Conservation (phyloP, 2,113 vertebrate species). For the Galemys pyrenaicus region DNA sequence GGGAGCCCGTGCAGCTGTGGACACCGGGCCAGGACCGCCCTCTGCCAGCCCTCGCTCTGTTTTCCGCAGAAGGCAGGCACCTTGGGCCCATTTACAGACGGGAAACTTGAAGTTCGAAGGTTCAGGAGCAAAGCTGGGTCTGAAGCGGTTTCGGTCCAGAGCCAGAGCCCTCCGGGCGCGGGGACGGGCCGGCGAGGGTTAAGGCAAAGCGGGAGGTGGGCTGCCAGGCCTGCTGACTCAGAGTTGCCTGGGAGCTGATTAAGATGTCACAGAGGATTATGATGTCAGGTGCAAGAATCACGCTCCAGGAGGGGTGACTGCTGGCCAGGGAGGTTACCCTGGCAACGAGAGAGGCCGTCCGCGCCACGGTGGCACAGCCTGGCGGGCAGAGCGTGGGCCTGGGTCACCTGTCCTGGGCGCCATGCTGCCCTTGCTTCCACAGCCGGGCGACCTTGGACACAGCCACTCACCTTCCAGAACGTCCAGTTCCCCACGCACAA, state of each 20-base stretch:
- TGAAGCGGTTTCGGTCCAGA: too few relatives aligned
- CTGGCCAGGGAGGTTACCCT: slow-evolving; percentile 57
- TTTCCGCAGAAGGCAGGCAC: too few relatives aligned
- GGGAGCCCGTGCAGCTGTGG: neutral
- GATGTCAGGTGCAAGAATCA: slow-evolving; percentile 66
- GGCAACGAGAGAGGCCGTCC: slow-evolving; percentile 4
- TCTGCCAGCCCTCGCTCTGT: neutral
- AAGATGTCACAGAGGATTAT: slow-evolving; percentile 75
- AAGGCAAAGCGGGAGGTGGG: neutral
- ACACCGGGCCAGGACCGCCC: too few relatives aligned
- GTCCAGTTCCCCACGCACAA: neutral
- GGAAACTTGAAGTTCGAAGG: neutral
- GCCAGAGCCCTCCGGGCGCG: neutral
- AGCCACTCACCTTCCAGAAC: neutral
- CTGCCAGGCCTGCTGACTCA: slow-evolving; percentile 48
- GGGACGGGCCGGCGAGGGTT: slow-evolving; percentile 17
- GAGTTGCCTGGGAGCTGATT: slow-evolving; percentile 69
- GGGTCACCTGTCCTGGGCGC: neutral
- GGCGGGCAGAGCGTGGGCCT: neutral
- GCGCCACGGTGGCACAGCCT: neutral
- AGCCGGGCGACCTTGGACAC: neutral
- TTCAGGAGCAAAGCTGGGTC: neutral
- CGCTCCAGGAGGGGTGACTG: slow-evolving; percentile 60
- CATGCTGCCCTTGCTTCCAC: neutral
- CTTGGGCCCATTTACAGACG: neutral